Evolutionary conservation across 2,113 vertebrate species (phyloP).

Genomic region (Laterallus jamaicensis): DNA sequence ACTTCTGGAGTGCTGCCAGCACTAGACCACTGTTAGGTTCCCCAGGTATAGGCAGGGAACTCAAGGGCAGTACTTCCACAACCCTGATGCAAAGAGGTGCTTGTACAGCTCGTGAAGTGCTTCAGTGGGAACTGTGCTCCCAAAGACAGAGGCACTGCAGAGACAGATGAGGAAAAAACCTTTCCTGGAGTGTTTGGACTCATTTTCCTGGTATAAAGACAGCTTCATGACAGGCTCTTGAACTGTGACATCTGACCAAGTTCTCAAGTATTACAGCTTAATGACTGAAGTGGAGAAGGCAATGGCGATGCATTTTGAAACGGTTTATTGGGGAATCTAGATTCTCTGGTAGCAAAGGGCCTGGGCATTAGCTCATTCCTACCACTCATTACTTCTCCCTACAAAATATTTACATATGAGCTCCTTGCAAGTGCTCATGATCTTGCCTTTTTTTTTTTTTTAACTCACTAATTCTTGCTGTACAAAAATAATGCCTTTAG

Average conservation of each 20-base stretch:
- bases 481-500: neutral
- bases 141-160: neutral
- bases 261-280: neutral
- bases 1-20: fast-evolving
- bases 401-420: neutral
- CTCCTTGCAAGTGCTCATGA: neutral
- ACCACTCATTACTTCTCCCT: neutral
- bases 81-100: neutral
- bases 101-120: fast-evolving
- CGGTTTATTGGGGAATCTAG: neutral
- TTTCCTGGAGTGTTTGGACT: neutral
- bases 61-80: neutral
- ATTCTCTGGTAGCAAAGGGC: neutral
- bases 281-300: neutral
- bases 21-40: neutral
- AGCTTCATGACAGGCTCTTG: neutral
- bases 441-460: neutral
- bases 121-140: neutral
- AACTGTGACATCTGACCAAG: neutral
- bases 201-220: neutral
- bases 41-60: no score
- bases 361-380: neutral
- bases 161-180: neutral
- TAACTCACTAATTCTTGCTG: neutral
- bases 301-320: neutral